Percentiles rank a stretch among this genome's conserved stretches.
These are phyloP conservation scores for Porites cylindrica DNA, from an alignment of 92 coral and sea anemone genomes.

Conservation along the genomic window DNA sequence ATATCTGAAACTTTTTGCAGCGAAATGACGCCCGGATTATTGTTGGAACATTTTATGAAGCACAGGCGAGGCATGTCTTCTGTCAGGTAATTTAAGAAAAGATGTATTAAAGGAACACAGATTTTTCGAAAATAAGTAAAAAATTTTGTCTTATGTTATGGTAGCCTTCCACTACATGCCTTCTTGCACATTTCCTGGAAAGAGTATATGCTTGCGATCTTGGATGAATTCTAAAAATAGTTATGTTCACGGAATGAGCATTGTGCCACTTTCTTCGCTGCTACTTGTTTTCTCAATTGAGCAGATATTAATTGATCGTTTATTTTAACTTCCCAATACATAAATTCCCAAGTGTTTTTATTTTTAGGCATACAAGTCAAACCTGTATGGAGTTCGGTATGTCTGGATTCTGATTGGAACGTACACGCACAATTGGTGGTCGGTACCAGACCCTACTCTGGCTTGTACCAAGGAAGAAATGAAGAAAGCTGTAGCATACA, in stretches of 20 bases:
- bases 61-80: constrained; percentile 79
- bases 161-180: not conserved
- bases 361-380: constrained; percentile 83
- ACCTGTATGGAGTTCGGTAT: constrained; percentile 81
- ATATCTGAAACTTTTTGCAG: constrained; percentile 42
- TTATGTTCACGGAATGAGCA: too few species aligned
- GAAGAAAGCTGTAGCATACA: constrained; percentile 86
- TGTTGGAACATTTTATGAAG: constrained; percentile 91
- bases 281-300: too few species aligned
- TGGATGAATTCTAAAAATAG: too few species aligned
- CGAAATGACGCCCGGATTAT: constrained; percentile 87
- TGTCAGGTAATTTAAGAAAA: constrained; percentile 68
- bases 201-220: too few species aligned
- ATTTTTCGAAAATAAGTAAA: not conserved
- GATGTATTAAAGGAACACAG: not conserved
- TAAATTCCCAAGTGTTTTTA: not conserved
- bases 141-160: not conserved
- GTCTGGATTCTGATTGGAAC: constrained; percentile 95
- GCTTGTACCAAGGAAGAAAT: constrained; percentile 78
- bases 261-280: too few species aligned
- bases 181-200: too few species aligned
- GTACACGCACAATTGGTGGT: constrained; percentile 91
- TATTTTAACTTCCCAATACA: too few species aligned
- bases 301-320: too few species aligned
- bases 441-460: constrained; percentile 69